A percentile compares a stretch with the other conserved stretches of the same genome.
Conservation (phyloP, 2,113 vertebrate species). For the Pionites leucogaster region DNA sequence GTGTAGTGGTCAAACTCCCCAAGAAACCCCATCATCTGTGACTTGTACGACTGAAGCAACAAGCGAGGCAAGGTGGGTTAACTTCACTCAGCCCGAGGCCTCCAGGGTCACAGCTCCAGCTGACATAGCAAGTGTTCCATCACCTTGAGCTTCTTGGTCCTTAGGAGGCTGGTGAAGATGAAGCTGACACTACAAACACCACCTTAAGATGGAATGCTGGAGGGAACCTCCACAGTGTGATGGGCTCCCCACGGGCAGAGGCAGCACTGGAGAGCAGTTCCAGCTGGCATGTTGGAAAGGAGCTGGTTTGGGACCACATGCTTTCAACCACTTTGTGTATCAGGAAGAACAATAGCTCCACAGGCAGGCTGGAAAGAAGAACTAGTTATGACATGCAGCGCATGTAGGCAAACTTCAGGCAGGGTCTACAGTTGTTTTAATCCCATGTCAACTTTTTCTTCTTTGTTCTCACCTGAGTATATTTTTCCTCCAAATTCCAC, state of each 20-base stretch:
- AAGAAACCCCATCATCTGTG: background rate
- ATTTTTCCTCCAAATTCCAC: background rate
- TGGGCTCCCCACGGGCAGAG: background rate
- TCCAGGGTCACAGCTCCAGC: background rate
- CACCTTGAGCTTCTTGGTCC: background rate
- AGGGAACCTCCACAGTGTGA: background rate
- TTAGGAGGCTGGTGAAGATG: background rate
- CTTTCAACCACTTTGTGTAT: background rate
- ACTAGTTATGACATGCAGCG: background rate
- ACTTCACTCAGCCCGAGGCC: background rate
- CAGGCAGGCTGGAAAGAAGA: background rate
- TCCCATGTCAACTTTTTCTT: background rate
- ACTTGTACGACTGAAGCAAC: background rate
- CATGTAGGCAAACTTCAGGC: background rate
- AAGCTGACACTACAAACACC: background rate
- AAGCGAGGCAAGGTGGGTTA: background rate
- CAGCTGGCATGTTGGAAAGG: background rate
- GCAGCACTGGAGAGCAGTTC: background rate
- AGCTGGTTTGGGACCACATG: background rate
- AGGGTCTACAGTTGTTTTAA: background rate
- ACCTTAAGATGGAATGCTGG: background rate
- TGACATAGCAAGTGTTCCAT: background rate
- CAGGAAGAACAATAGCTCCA: background rate
- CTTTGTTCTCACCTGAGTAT: background rate
- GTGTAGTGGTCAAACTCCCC: conserved; percentile 1